Evolutionary conservation across 2,113 vertebrate genomes (phyloP), one percentile per base, ranked within the genome.

Genomic region (Poecilia latipinna): DNA sequence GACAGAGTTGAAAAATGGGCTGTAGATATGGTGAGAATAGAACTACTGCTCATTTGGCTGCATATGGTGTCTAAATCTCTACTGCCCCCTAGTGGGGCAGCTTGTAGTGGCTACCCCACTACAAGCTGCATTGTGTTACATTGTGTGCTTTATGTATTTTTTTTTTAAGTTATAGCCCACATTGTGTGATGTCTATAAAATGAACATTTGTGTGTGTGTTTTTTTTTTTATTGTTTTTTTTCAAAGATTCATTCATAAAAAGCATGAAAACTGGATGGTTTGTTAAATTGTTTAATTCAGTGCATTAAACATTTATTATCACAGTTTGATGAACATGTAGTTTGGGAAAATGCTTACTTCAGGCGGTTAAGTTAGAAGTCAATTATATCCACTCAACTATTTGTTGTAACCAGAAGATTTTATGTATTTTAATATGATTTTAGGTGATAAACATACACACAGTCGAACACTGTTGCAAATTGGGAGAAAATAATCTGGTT

Each of bases 41-140:
- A 83, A 82, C 60, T 60, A 61, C 83, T 33, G 67, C 70, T 44
- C 15, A 28, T 74, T 82, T 44, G 31, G n/a, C 73, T 70, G 33
- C 31, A 75, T 69, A 73, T 78, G 15, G 83, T 88, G 57, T 77
- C 75, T 93, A 95, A 94, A 95, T 93, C 95, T 93, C 90, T 92
- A 93, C 94, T 98, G 96, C 95, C 96, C 96, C 96, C 97, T 94
- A 94, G 96, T 97, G 97, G 94, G 24, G 44, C 29, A 28, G 79
- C 77, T 65, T 57, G 12, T 39, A 60, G 39, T 51, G 2, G 33
- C 54, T 28, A 1, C 28, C 28, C 28, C 28, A 28, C 28, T 28
- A 28, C 28, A 28, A 28, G 28, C 28, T 28, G 28, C 28, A 28
- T 28, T 28, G 28, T 28, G 5, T 13, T 57, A 8, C 29, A 51